These are phyloP conservation scores for Patella depressa DNA, from an alignment of 2,888 invertebrate genomes.

Conservation along the genomic window DNA sequence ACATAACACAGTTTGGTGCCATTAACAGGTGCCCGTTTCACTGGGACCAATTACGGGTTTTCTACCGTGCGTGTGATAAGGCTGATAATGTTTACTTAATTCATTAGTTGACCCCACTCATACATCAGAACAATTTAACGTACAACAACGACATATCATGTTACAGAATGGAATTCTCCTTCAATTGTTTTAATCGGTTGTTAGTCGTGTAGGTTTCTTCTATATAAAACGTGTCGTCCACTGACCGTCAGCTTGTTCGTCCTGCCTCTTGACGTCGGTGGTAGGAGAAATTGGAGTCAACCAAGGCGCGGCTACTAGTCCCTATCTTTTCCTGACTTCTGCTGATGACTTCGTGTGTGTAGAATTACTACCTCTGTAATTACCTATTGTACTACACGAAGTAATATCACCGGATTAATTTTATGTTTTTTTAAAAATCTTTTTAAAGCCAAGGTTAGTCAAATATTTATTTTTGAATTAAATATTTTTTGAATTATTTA, in stretches of 20 bases:
- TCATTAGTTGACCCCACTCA: neutral
- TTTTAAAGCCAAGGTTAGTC: neutral
- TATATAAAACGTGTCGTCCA: neutral
- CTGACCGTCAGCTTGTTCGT: neutral
- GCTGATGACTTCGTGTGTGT: neutral
- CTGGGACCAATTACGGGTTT: neutral
- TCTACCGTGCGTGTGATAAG: conserved; percentile 3
- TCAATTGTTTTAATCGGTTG: conserved; percentile 6
- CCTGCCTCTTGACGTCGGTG: neutral
- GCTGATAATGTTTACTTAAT: neutral
- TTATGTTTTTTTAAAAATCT: too few relatives aligned
- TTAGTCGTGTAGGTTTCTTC: neutral
- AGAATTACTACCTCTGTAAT: neutral
- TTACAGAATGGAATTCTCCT: neutral
- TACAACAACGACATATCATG: neutral
- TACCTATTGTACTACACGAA: neutral
- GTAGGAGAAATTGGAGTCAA: neutral
- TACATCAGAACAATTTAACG: conserved; percentile 3
- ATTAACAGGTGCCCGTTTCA: conserved; percentile 2
- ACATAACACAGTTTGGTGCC: neutral
- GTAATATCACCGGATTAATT: too few relatives aligned
- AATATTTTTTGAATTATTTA: neutral
- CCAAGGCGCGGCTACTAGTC: conserved; percentile 5
- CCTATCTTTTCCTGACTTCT: neutral
- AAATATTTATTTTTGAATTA: neutral